Conservation (phyloP, 2,113 vertebrate species). For the Brachypteracias leptosomus region DNA sequence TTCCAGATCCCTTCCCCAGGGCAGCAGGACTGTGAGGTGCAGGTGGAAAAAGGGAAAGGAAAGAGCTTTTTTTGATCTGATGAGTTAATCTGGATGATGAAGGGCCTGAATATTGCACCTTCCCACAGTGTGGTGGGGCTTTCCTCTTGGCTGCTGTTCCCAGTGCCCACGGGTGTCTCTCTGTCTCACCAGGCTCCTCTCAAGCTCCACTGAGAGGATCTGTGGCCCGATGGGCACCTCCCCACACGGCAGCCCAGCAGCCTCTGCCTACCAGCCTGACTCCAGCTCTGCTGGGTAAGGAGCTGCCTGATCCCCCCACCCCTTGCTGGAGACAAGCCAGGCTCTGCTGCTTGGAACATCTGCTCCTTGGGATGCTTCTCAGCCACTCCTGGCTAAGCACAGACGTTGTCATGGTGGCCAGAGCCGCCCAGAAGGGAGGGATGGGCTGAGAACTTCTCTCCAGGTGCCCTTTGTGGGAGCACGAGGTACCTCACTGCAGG, state of each 20-base stretch:
- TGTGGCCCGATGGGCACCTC: background rate
- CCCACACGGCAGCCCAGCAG: background rate
- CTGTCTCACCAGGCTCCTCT: conserved; percentile 10
- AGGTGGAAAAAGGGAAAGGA: background rate
- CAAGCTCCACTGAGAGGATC: background rate
- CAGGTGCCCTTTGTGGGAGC: background rate
- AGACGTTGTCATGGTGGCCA: background rate
- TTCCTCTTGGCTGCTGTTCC: background rate
- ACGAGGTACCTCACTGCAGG: background rate
- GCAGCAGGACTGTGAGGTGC: background rate
- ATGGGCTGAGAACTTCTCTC: background rate
- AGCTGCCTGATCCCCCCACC: rapidly evolving
- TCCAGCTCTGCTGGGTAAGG: conserved; percentile 32
- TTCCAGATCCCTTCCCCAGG: background rate
- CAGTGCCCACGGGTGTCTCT: background rate
- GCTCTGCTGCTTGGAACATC: background rate
- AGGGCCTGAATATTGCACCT: background rate
- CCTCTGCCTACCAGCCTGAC: conserved; percentile 18
- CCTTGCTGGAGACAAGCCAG: background rate
- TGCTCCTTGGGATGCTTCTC: background rate
- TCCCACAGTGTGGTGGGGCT: background rate
- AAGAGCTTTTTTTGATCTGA: background rate
- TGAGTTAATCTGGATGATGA: background rate
- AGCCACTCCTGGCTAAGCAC: background rate
- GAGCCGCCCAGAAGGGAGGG: background rate